Evolutionary conservation across 1,140 invertebrate genomes (phyloP), one percentile per base, ranked within the genome.

Genomic region (Dinoponera quadriceps): DNA sequence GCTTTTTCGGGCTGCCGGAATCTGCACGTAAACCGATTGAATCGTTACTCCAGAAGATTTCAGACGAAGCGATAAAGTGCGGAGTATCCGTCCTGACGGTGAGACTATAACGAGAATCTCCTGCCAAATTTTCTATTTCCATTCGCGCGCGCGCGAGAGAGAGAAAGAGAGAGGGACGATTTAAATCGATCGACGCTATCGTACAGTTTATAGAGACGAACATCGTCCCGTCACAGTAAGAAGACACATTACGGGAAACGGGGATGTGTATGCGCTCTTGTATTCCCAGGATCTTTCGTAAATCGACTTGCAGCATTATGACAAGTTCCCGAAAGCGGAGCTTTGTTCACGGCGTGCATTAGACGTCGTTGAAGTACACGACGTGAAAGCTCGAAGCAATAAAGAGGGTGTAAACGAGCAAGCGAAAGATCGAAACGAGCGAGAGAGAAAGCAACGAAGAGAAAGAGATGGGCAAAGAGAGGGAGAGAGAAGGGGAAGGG

Each of bases 311-410:
- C 75, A 69, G 33, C 25, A 29, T 80, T 80, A 80, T 80, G 75
- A 80, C 65, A 38, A 77, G 44, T 77, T 59, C 27, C 38, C 54
- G 51, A 66, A 77, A 77, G 55, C 59, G 51, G 25, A 74, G 63
- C 69, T 73, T 84, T 85, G 72, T 83, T 59, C 81, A 62, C 49
- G 48, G 48, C 20, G 66, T 73, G 68, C 33, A 84, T 84, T 85
- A 74, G 75, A 66, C 48, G 29, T 82, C 63, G 69, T 78, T 85
- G 55, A 66, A 81, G 63, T 69, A 49, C 22, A 65, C 65, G 20
- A 55, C 72, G 59, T 57, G 72, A 83, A 77, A 83, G 38, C 72
- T 55, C 13, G n/a, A 22, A 60, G 69, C 22, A 71, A 71, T 77
- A 84, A 84, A 80, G 66, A 63, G 49, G 54, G 49, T 55, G 68